Base-by-base conservation (phyloP, 2,797 vertebrate genomes). In the Rhynchotus rufescens region DNA sequence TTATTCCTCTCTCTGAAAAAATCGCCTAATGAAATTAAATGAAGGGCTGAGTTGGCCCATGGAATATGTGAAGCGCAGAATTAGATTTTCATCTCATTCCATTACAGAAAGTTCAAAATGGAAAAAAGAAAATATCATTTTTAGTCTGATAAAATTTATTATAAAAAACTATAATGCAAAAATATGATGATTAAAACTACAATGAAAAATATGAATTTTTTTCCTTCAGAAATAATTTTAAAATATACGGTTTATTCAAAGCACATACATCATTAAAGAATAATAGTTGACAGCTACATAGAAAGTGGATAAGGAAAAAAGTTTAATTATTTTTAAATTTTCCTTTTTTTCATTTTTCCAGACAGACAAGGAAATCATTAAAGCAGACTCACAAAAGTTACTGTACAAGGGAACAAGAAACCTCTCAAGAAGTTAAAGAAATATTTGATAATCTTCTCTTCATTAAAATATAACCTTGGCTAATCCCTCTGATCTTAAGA, bases 261-360 rank as follows among this genome's bases (percentile, higher is more conserved):
- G 47, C 61, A 81, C 77, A 75, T 52, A 71, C 56, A 60, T 79
- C 30, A 66, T 74, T 80, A 67, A 74, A 61, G 47, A 94, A 65
- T 75, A 85, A 68, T 5, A 85, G 75, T 90, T 83, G 49, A 68
- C 26, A 86, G 32, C 25, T 72, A 82, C 25, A 80, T 54, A 75
- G 57, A 23, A 86, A 72, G 36, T 8, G 45, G 45, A 83, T 77
- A 82, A 88, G 51, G 23, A 84, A 13, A 92, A 79, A 90, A 74
- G 9, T 74, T 65, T 16, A 71, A 88, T 81, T 93, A 88, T 92
- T 91, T 92, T 64, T 9, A 75, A 74, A 65, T 74, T 86, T 88
- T 80, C 44, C 59, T 60, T 59, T 36, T 79, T 60, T 79, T 57
- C 11, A 8, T 3, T 82, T 94, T 90, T 80, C 65, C 1, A 4